Conservation (phyloP, 1,140 invertebrate genomes). For the Hyles euphorbiae region DNA sequence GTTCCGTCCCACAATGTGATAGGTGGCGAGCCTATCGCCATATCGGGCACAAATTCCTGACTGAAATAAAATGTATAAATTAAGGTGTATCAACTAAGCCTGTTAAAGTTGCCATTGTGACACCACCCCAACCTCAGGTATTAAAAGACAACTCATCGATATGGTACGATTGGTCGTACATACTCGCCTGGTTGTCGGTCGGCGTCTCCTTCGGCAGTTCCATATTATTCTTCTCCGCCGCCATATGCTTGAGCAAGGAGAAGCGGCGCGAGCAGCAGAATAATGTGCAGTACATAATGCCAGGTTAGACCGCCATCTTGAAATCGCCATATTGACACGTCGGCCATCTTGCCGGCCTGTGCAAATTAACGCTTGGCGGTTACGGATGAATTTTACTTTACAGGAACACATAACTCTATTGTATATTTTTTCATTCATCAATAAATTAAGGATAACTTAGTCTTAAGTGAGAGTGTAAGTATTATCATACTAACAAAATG, state of each 20-base stretch:
- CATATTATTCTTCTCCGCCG: slow-evolving; percentile 86
- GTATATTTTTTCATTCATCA: slow-evolving; percentile 8
- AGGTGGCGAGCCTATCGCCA: too few relatives aligned
- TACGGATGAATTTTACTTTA: slow-evolving; percentile 28
- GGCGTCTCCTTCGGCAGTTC: slow-evolving; percentile 84
- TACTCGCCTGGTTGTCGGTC: slow-evolving; percentile 88
- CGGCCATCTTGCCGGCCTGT: slow-evolving; percentile 39
- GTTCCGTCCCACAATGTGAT: too few relatives aligned
- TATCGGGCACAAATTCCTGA: too few relatives aligned
- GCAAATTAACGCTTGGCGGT: slow-evolving; percentile 61
- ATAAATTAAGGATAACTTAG: slow-evolving; percentile 27
- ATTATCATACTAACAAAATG: slow-evolving; percentile 72
- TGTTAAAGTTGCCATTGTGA: slow-evolving; percentile 1
- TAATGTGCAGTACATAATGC: slow-evolving; percentile 92
- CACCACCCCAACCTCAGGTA: slow-evolving; percentile 73
- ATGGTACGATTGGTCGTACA: slow-evolving; percentile 90
- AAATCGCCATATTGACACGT: slow-evolving; percentile 12
- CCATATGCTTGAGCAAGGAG: slow-evolving; percentile 86
- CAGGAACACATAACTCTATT: slow-evolving; percentile 1
- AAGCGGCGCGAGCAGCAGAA: slow-evolving; percentile 80
- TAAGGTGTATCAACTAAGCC: too few relatives aligned
- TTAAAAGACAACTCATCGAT: slow-evolving; percentile 82
- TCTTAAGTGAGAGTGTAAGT: slow-evolving; percentile 31
- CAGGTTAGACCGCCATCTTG: slow-evolving; percentile 78
- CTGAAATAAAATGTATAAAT: too few relatives aligned